Evolutionary conservation across 2,888 invertebrate species (phyloP).

Genomic region (Ceriagrion tenellum): DNA sequence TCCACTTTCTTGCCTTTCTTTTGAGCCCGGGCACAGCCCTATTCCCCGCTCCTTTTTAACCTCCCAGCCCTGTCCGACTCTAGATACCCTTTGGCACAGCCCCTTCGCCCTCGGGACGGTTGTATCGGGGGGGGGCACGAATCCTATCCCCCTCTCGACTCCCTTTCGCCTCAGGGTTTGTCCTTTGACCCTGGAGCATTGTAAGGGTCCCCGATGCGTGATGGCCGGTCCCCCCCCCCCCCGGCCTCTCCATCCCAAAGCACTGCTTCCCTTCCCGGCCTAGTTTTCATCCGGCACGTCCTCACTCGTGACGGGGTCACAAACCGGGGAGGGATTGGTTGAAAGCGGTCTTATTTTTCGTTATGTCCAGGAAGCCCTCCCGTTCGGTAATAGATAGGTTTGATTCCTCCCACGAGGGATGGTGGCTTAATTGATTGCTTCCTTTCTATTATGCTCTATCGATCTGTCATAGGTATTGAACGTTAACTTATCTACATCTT

Average conservation of each 20-base stretch:
- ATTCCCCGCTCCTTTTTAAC: not conserved
- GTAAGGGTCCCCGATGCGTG: not conserved
- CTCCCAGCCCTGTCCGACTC: not conserved
- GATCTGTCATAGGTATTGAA: not conserved
- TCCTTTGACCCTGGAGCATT: slow-evolving; percentile 3
- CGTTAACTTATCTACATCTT: too few species aligned
- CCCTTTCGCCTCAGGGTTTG: not conserved
- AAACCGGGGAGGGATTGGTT: not conserved
- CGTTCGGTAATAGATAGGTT: not conserved
- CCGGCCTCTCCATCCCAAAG: not conserved
- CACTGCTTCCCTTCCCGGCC: not conserved
- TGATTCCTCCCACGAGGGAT: not conserved
- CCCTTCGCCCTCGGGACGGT: not conserved
- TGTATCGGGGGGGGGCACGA: not conserved
- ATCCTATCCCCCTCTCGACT: not conserved
- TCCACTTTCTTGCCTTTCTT: not conserved
- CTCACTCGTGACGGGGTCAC: slow-evolving; percentile 11
- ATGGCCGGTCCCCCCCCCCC: not conserved
- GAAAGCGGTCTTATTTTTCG: not conserved
- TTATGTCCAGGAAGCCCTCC: not conserved
- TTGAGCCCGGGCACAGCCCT: not conserved
- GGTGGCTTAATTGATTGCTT: not conserved
- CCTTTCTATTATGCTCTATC: not conserved
- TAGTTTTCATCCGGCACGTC: slow-evolving; percentile 5
- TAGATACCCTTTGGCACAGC: not conserved